Percentiles rank a stretch among this genome's conserved stretches.
phyloP scores from a whole-genome alignment of 2,888 invertebrate species.

The Lasioglossum vierecki region DNA sequence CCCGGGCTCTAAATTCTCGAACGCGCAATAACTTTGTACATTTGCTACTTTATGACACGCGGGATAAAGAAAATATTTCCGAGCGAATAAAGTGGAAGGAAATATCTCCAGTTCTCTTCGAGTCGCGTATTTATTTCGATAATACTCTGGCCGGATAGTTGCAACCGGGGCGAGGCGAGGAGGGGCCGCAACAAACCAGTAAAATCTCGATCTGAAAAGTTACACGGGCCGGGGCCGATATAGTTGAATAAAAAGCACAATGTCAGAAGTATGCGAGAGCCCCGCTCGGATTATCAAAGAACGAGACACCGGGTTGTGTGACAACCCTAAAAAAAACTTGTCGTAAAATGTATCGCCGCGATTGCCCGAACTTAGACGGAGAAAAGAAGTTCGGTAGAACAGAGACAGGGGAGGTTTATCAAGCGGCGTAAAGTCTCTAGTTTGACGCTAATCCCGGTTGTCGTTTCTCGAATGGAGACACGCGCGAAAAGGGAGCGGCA shows the following conservation, averaged over 20 bases:
- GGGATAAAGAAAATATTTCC: not conserved
- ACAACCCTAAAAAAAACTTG: conserved; percentile 45
- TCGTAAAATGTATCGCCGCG: conserved; percentile 32
- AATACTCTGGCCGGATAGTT: not conserved
- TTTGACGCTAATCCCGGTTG: conserved; percentile 76
- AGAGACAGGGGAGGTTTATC: conserved; percentile 57
- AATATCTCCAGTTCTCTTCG: no score
- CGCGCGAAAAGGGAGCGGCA: conserved; percentile 59
- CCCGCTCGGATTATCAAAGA: conserved; percentile 31
- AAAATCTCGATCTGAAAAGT: not conserved
- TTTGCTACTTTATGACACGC: not conserved
- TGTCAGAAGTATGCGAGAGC: conserved; percentile 4
- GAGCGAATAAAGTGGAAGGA: not conserved
- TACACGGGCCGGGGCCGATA: not conserved
- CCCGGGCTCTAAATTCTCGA: not conserved
- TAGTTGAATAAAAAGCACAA: conserved; percentile 27
- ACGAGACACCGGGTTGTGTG: conserved; percentile 11
- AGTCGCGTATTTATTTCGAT: conserved; percentile 4
- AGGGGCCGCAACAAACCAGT: not conserved
- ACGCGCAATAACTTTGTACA: not conserved
- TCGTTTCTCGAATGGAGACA: conserved; percentile 57
- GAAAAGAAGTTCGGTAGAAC: not conserved
- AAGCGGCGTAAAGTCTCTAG: conserved; percentile 71
- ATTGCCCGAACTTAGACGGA: conserved; percentile 43
- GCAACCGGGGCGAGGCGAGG: no score